phyloP scores from a whole-genome alignment of 1,140 invertebrate species.

The Dryas iulia region DNA sequence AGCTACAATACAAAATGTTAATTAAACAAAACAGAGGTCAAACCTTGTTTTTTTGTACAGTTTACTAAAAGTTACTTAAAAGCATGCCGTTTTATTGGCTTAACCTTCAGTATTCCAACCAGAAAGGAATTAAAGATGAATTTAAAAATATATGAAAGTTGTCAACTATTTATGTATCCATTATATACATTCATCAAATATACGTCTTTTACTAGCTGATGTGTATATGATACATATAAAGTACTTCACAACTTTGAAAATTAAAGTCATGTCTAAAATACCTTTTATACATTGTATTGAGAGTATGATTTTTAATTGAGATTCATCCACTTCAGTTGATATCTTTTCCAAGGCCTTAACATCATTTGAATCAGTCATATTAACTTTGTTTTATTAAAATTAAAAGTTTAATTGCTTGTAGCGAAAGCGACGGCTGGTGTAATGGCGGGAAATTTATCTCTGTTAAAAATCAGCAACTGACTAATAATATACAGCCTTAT shows the following conservation, averaged over 20 bases:
- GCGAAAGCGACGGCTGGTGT: neutral
- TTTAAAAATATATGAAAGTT: no score
- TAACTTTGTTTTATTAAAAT: neutral
- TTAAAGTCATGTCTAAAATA: conserved; percentile 20
- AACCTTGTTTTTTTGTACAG: neutral
- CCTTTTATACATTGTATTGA: conserved; percentile 62
- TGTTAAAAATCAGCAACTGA: neutral
- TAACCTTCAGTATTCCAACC: neutral
- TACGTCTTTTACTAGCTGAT: no score
- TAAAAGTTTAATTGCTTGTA: no score
- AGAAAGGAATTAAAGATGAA: no score
- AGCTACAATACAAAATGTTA: conserved; percentile 28
- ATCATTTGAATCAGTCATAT: conserved; percentile 50
- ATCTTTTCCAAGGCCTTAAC: conserved; percentile 55
- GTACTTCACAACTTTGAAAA: neutral
- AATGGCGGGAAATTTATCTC: neutral
- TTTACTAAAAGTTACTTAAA: neutral
- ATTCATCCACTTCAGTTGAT: conserved; percentile 53
- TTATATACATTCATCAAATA: no score
- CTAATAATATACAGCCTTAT: neutral
- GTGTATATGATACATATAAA: no score
- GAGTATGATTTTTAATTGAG: conserved; percentile 54
- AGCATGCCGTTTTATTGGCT: no score
- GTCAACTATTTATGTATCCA: no score
- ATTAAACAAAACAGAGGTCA: neutral